A percentile compares a stretch with the other conserved stretches of the same genome.
Conservation (phyloP, 1,140 invertebrate species). For the Drosophila novamexicana region DNA sequence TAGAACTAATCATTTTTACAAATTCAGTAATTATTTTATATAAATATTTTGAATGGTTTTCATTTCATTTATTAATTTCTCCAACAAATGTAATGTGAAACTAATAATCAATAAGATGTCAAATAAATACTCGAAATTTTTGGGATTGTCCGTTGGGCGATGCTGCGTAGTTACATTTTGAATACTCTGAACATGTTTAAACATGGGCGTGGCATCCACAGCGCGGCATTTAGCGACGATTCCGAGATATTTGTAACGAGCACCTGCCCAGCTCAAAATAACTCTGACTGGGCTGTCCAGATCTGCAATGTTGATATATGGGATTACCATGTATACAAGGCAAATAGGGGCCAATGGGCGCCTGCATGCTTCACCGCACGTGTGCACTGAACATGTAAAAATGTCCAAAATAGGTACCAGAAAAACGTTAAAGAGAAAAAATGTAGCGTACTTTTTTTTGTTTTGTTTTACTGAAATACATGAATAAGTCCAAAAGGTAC, state of each 20-base stretch:
- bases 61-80: not conserved
- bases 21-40: not conserved
- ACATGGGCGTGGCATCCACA: slow-evolving; percentile 37
- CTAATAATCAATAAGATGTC: not conserved
- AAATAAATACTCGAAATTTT: not conserved
- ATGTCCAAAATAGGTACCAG: slow-evolving; percentile 7
- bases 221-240: slow-evolving; percentile 10
- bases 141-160: not conserved
- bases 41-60: not conserved
- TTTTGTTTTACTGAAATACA: slow-evolving; percentile 29
- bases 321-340: slow-evolving; percentile 3
- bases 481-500: slow-evolving; percentile 24
- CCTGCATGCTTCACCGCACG: slow-evolving; percentile 36
- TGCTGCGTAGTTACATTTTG: not conserved
- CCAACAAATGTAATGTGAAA: not conserved
- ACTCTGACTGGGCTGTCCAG: slow-evolving; percentile 20
- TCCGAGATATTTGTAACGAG: slow-evolving; percentile 29
- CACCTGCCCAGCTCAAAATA: slow-evolving; percentile 19
- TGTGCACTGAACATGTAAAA: slow-evolving; percentile 25
- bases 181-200: slow-evolving; percentile 20
- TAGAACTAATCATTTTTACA: not conserved
- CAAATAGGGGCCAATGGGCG: slow-evolving; percentile 17
- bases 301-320: slow-evolving; percentile 25
- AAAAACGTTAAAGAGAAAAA: slow-evolving; percentile 20
- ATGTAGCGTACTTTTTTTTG: slow-evolving; percentile 21